These are phyloP conservation scores for Phytoseiulus persimilis DNA, from an alignment of 2,888 invertebrate genomes.

Conservation along the genomic window DNA sequence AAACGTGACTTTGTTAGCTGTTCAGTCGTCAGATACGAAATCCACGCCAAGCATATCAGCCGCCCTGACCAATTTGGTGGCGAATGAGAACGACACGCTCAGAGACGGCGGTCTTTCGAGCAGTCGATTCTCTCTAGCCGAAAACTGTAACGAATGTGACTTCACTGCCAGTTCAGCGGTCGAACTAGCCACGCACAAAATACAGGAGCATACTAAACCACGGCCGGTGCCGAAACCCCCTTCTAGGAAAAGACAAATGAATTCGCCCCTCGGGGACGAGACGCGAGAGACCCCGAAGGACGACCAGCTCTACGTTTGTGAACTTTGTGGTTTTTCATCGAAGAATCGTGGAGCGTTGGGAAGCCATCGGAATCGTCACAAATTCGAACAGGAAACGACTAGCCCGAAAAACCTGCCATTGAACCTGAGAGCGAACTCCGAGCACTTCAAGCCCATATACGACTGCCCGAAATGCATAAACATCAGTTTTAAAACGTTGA, in stretches of 20 bases:
- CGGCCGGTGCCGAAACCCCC: not conserved
- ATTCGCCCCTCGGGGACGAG: not conserved
- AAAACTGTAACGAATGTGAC: conserved; percentile 17
- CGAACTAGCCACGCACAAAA: not conserved
- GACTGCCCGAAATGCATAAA: conserved; percentile 37
- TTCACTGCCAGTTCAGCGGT: conserved; percentile 13
- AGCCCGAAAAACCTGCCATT: not conserved
- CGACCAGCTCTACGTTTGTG: not conserved
- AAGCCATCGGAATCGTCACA: conserved; percentile 24
- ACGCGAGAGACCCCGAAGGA: not conserved
- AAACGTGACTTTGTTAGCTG: not conserved
- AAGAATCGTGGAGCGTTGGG: not conserved
- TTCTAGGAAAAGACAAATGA: not conserved
- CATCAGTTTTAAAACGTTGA: conserved; percentile 24
- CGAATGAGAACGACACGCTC: not conserved
- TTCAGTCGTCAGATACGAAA: not conserved
- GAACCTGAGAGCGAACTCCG: conserved; percentile 21
- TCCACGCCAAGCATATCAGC: conserved; percentile 6
- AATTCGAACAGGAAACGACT: not conserved
- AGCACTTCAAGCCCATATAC: conserved; percentile 23
- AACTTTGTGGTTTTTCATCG: conserved; percentile 15
- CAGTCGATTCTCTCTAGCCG: not conserved
- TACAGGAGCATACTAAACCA: conserved; percentile 7
- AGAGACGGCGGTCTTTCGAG: not conserved
- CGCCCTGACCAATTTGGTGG: not conserved